Evolutionary conservation across 2,888 invertebrate genomes (phyloP).

Genomic region (Mactromeris polynyma): DNA sequence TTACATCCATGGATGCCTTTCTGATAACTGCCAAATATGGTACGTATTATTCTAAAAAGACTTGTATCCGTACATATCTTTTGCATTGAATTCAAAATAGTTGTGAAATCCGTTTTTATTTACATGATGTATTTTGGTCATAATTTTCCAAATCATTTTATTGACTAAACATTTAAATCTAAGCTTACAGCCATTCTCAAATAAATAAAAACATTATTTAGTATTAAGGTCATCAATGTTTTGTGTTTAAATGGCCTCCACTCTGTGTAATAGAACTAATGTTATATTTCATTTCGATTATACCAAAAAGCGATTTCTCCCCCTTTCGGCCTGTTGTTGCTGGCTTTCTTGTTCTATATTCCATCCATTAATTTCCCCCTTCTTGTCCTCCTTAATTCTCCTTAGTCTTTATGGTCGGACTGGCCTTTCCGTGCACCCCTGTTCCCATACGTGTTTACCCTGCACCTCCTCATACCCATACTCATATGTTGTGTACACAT

Average conservation of each 20-base stretch:
- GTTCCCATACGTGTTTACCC: no score
- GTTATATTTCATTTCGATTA: no score
- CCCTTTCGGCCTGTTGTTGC: neutral
- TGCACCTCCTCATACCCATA: neutral
- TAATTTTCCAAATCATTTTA: neutral
- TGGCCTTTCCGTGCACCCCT: no score
- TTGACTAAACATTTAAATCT: neutral
- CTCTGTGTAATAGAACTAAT: no score
- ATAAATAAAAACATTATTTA: neutral
- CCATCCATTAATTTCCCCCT: neutral
- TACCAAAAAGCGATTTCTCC: neutral
- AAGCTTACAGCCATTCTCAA: neutral
- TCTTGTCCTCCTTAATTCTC: neutral
- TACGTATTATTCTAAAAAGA: neutral
- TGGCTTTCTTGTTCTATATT: neutral
- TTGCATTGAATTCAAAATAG: neutral
- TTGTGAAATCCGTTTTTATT: no score
- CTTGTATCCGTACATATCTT: neutral
- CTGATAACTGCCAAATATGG: neutral
- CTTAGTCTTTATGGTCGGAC: neutral
- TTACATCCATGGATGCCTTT: conserved; percentile 6
- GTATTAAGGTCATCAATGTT: neutral
- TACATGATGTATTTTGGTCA: neutral
- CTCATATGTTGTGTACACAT: no score
- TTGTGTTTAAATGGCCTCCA: no score